Base-by-base conservation (phyloP, 2,113 vertebrate genomes). In the Pterocles orientalis region DNA sequence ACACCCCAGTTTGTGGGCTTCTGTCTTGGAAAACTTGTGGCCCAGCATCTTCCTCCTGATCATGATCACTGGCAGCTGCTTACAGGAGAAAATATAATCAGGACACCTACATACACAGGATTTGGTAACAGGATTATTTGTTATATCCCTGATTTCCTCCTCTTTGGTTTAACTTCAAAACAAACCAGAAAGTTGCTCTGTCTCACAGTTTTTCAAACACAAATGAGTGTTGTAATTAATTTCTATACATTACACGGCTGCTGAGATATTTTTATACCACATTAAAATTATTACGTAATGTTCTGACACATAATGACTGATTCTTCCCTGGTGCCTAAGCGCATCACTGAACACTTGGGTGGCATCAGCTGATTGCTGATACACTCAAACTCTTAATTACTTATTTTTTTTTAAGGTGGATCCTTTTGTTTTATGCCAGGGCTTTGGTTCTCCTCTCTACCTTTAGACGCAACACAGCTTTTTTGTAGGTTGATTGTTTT, bases 231-330 rank as follows among this genome's bases (percentile, higher is more conserved):
- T 92, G 87, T 78, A 95, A 95, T 95, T 89, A 85, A 96, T 88
- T 92, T 77, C 87, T 90, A 70, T 29, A 77, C 28, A 17, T 90
- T 97, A 80, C 69, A 72, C 0, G 45, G 69, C 72, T 60, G 25
- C n/a, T 16, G 87, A 93, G 94, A 85, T 94, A 95, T 95, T 96
- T 97, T 90, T 94, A 90, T 88, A 88, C 77, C 93, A 78, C 76
- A 93, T 89, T 86, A 82, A 86, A 95, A 77, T 91, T 82, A 92
- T 97, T 97, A 68, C 10, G 12, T 95, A 93, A 96, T 70, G 66
- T 69, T 92, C 83, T 96, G 92, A 96, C 82, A 97, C 88, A 82
- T 82, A 88, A 95, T 94, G 93, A 95, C 87, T 91, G 83, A 94
- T 66, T 89, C 76, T 79, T 83, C 54, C 56, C 64, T 76, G 62